These are phyloP conservation scores for Indicator indicator DNA, from an alignment of 2,113 vertebrate genomes.

Conservation along the genomic window DNA sequence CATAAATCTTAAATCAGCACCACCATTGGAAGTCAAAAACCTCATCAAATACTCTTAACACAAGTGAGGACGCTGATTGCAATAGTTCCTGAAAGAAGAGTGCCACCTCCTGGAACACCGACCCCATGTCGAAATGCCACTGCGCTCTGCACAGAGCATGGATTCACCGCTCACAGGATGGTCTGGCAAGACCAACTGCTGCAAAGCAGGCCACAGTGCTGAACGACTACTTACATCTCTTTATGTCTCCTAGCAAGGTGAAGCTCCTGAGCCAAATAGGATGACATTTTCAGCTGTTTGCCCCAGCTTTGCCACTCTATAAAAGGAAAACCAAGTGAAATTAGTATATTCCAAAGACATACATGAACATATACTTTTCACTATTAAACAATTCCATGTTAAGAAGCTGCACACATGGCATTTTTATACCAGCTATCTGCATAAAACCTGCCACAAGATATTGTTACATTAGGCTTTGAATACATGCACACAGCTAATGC, in stretches of 20 bases:
- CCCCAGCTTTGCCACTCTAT: neutral
- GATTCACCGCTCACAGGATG: neutral
- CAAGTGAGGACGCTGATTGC: neutral
- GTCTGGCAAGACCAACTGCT: neutral
- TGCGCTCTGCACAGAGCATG: rapidly evolving
- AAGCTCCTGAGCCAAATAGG: constrained; percentile 75
- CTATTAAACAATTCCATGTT: neutral
- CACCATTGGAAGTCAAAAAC: neutral
- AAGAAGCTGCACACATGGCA: neutral
- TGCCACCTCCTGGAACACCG: constrained; percentile 58
- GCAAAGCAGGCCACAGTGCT: neutral
- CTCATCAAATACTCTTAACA: constrained; percentile 6
- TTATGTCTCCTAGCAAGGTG: constrained; percentile 81
- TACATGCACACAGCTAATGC: neutral
- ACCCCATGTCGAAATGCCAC: neutral
- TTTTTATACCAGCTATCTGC: neutral
- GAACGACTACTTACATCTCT: constrained; percentile 82
- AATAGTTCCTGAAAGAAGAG: constrained; percentile 52
- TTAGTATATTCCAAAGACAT: neutral
- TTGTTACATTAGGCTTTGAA: neutral
- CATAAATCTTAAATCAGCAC: neutral
- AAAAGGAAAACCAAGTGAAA: constrained; percentile 50
- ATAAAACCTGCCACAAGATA: neutral
- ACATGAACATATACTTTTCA: neutral
- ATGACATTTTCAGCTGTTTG: constrained; percentile 64